Percentiles rank a stretch among this genome's conserved stretches.
Conservation (phyloP, 1,140 invertebrate species). For the Neodiprion lecontei region DNA sequence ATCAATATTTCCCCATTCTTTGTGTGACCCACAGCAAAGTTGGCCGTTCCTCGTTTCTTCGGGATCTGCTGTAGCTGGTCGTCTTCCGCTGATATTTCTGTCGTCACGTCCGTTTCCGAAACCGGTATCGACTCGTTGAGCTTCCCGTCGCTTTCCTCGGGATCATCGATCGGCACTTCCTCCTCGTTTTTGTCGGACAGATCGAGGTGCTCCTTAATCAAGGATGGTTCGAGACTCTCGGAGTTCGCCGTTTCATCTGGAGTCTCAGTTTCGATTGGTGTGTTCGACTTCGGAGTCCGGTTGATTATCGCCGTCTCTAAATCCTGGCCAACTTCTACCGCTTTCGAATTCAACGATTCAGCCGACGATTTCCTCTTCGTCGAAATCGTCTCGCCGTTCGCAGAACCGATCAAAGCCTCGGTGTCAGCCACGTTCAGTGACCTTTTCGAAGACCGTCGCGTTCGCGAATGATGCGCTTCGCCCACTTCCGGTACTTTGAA, state of each 20-base stretch:
- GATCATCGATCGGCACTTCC: background rate
- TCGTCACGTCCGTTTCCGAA: background rate
- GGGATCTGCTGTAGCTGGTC: slow-evolving; percentile 24
- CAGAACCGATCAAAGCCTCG: background rate
- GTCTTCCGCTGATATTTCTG: background rate
- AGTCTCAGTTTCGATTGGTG: background rate
- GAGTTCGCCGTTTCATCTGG: background rate
- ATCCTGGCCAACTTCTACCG: no score
- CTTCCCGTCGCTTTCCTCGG: background rate
- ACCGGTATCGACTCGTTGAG: background rate
- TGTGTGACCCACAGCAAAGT: slow-evolving; percentile 53
- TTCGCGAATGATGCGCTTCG: slow-evolving; percentile 15
- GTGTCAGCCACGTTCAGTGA: background rate
- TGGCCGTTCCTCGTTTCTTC: slow-evolving; percentile 48
- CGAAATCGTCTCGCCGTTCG: background rate
- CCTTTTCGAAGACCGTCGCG: slow-evolving; percentile 27
- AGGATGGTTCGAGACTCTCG: background rate
- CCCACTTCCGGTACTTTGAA: slow-evolving; percentile 26
- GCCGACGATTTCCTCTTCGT: background rate
- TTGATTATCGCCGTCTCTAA: no score
- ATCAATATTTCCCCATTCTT: slow-evolving; percentile 57
- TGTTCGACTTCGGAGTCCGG: background rate
- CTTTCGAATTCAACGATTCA: no score
- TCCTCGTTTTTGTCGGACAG: background rate
- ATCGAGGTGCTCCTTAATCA: background rate